phyloP scores from a whole-genome alignment of 1,140 invertebrate species.

The Orussus abietinus region DNA sequence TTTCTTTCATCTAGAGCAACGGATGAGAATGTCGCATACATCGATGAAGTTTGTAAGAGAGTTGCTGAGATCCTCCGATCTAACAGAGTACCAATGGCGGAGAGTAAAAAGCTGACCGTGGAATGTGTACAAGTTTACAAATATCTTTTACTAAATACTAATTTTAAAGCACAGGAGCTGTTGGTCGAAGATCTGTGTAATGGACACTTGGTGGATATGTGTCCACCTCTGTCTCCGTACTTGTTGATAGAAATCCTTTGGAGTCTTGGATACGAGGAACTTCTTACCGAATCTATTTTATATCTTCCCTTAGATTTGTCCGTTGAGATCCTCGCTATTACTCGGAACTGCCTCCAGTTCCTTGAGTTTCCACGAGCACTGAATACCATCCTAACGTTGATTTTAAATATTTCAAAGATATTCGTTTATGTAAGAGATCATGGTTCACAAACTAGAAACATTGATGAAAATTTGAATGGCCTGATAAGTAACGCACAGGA shows the following conservation, averaged over 20 bases:
- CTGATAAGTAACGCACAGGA: constrained; percentile 29
- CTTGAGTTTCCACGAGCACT: constrained; percentile 29
- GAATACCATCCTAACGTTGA: constrained; percentile 20
- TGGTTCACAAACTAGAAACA: constrained; percentile 23
- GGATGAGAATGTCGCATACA: constrained; percentile 23
- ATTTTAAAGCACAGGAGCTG: constrained; percentile 33
- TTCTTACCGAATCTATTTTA: constrained; percentile 34
- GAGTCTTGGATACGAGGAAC: constrained; percentile 33
- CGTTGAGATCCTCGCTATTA: constrained; percentile 33
- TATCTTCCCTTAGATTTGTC: constrained; percentile 41
- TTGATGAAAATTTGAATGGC: constrained; percentile 18
- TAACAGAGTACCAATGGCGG: constrained; percentile 14
- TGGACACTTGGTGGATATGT: constrained; percentile 39
- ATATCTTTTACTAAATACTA: constrained; percentile 41
- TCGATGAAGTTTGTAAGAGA: constrained; percentile 27
- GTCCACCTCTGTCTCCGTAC: constrained; percentile 42
- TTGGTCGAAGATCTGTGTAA: constrained; percentile 31
- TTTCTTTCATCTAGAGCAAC: constrained; percentile 35
- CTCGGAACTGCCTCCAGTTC: constrained; percentile 26
- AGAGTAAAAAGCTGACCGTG: constrained; percentile 13
- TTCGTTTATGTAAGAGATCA: constrained; percentile 19
- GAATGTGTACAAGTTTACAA: constrained; percentile 28
- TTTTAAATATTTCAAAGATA: constrained; percentile 28
- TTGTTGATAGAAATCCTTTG: constrained; percentile 42
- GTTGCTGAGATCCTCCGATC: constrained; percentile 21